phyloP scores from a whole-genome alignment of 2,113 vertebrate genomes.

The Megaceryle torquata region DNA sequence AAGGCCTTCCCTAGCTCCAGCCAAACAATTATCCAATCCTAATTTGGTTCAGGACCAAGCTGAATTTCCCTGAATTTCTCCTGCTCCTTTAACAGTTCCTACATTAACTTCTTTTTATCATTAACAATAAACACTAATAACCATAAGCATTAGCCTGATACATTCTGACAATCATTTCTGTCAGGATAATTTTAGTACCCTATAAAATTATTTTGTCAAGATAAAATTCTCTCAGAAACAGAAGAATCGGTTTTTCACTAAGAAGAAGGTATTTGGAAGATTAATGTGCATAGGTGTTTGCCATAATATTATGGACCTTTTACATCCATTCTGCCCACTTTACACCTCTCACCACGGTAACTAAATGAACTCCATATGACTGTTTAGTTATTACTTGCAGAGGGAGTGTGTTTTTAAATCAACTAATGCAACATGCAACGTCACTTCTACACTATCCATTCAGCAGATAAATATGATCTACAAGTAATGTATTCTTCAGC shows the following conservation, averaged over 20 bases:
- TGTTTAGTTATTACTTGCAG: not conserved
- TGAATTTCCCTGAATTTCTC: not conserved
- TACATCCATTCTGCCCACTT: not conserved
- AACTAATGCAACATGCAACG: not conserved
- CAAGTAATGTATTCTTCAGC: not conserved
- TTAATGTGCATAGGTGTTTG: not conserved
- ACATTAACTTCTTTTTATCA: not conserved
- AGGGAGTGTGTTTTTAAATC: not conserved
- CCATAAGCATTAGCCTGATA: not conserved
- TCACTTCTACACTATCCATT: not conserved
- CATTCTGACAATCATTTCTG: slow-evolving; percentile 8
- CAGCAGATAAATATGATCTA: not conserved
- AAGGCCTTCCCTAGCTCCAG: not conserved
- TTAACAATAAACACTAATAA: slow-evolving; percentile 7
- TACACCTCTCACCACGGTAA: not conserved
- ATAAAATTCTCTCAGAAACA: not conserved
- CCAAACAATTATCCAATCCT: not conserved
- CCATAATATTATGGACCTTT: not conserved
- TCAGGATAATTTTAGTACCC: not conserved
- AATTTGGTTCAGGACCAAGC: not conserved
- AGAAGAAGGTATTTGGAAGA: not conserved
- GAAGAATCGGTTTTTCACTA: not conserved
- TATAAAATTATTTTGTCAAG: not conserved
- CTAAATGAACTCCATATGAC: not conserved
- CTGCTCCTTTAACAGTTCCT: not conserved